phyloP scores from a whole-genome alignment of 2,888 invertebrate genomes.

The Eupeodes latifasciatus region DNA sequence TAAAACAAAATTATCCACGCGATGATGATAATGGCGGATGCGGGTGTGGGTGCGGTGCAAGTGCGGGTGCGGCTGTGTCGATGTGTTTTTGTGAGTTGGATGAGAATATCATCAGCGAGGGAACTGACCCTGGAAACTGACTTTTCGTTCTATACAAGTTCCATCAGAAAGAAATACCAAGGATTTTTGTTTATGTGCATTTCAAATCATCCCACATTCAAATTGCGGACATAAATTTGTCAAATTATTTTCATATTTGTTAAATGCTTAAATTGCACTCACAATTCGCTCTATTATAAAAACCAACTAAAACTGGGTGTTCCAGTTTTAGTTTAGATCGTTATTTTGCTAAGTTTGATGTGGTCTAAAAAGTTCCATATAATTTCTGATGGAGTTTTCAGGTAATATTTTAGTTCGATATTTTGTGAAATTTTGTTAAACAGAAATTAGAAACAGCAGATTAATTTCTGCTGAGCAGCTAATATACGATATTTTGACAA shows the following conservation, averaged over 20 bases:
- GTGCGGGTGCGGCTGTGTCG: not conserved
- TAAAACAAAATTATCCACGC: slow-evolving; percentile 7
- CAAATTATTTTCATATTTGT: slow-evolving; percentile 71
- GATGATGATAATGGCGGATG: not conserved
- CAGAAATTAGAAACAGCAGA: too few species aligned
- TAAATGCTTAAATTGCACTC: slow-evolving; percentile 1
- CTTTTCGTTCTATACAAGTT: not conserved
- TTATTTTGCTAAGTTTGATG: too few species aligned
- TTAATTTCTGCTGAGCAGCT: too few species aligned
- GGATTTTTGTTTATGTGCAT: slow-evolving; percentile 32
- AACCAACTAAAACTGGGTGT: not conserved
- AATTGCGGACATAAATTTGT: slow-evolving; percentile 65
- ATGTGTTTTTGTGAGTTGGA: not conserved
- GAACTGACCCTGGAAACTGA: slow-evolving; percentile 2
- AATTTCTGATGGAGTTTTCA: too few species aligned
- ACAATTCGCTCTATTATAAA: not conserved
- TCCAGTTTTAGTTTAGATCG: not conserved
- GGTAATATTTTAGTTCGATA: too few species aligned
- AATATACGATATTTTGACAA: too few species aligned
- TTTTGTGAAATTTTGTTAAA: too few species aligned
- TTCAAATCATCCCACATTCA: slow-evolving; percentile 20
- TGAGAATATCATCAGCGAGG: not conserved
- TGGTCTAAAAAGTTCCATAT: too few species aligned
- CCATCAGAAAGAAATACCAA: slow-evolving; percentile 21
- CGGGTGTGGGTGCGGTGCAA: not conserved